Evolutionary conservation across 2,888 invertebrate genomes (phyloP), one percentile per base, ranked within the genome.

Genomic region (Eledona agricola): DNA sequence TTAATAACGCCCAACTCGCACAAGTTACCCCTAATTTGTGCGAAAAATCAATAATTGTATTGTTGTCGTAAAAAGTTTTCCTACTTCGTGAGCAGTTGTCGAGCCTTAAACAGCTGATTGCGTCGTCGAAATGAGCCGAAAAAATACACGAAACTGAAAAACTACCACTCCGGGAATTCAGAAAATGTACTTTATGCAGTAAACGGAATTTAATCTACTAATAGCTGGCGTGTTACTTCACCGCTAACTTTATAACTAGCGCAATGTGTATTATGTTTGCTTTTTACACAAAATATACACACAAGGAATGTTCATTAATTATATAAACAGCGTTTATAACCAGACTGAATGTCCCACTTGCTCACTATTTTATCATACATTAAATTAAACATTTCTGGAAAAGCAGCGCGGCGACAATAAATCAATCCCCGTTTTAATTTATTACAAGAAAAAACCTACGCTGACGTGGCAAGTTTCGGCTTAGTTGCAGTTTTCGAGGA

Each of bases 31-130:
- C 64, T 67, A 66, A 67, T 66, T 66, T 66, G 63, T 15, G 58
- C 58, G 55, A 62, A 65, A 64, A 67, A 68, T 68, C 67, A 62
- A 68, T 68, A 67, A 67, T 68, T 68, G 64, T 64, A 67, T 68
- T 66, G 66, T 65, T 62, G 63, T 63, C 63, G 59, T 59, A 58
- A 57, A 54, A 60, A 57, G 38, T 53, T 46, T 51, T 43, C 49
- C 56, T 50, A 42, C 42, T 45, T 51, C 40, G 22, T 19, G 47
- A 55, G 25, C 35, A 35, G 42, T 55, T 51, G 42, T 51, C 46
- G 51, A 55, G 47, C 29, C 46, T 40, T 51, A 51, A 54, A 55
- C 55, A 55, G 55, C 54, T 55, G 55, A 51, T 54, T 53, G 23
- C 31, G 38, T 19, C 47, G 20, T 20, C 26, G 45, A n/a, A n/a